Evolutionary conservation across 2,888 invertebrate genomes (phyloP).

Genomic region (Pseudanteris insignis): DNA sequence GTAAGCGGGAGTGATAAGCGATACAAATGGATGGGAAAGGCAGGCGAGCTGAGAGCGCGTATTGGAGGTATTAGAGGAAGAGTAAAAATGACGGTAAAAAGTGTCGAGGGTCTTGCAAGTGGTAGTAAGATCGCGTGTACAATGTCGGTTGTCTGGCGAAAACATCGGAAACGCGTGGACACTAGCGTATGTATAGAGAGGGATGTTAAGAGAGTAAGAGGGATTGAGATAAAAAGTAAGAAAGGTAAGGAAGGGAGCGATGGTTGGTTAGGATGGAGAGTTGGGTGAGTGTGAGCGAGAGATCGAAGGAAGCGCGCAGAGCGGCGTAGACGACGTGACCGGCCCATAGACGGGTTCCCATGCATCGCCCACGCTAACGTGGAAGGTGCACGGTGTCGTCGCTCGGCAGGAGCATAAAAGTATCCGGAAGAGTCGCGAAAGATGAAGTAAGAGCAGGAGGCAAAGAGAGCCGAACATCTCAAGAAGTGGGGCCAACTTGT

Average conservation of each 20-base stretch:
- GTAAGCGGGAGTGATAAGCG: slow-evolving; percentile 17
- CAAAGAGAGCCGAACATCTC: slow-evolving; percentile 46
- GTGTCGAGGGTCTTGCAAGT: slow-evolving; percentile 45
- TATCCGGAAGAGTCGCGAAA: slow-evolving; percentile 50
- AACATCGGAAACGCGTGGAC: slow-evolving; percentile 31
- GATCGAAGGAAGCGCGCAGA: slow-evolving; percentile 35
- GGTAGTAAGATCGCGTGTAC: slow-evolving; percentile 41
- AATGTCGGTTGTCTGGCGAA: slow-evolving; percentile 32
- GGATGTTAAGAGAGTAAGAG: neutral
- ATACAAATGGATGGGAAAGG: slow-evolving; percentile 16
- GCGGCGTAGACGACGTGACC: slow-evolving; percentile 42
- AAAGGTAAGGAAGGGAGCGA: slow-evolving; percentile 29
- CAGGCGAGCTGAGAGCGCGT: slow-evolving; percentile 23
- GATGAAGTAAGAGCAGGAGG: slow-evolving; percentile 32
- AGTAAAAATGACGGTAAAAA: slow-evolving; percentile 53
- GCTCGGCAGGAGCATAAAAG: slow-evolving; percentile 63
- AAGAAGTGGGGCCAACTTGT: slow-evolving; percentile 61
- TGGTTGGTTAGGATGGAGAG: slow-evolving; percentile 38
- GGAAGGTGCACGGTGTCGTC: slow-evolving; percentile 58
- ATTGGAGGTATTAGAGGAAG: slow-evolving; percentile 52
- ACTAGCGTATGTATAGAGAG: slow-evolving; percentile 15
- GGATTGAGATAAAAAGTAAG: neutral
- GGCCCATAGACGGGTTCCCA: slow-evolving; percentile 52
- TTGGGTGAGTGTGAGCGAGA: slow-evolving; percentile 34
- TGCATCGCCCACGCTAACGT: slow-evolving; percentile 56